Percentiles rank a stretch among this genome's conserved stretches.
phyloP scores from a whole-genome alignment of 2,797 vertebrate genomes.

The Sebastes steindachneri region DNA sequence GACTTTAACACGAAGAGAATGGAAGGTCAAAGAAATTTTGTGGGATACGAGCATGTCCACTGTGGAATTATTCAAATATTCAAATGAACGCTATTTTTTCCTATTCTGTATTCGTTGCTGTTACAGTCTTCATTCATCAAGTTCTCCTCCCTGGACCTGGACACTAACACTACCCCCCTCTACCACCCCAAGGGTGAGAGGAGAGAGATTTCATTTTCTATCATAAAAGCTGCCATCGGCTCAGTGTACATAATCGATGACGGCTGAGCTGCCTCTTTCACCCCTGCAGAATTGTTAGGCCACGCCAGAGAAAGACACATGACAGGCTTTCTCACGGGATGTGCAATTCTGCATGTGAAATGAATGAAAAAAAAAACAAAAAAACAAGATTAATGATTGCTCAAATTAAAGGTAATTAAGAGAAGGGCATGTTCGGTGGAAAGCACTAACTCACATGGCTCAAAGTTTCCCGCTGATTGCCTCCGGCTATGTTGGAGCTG shows the following conservation, averaged over 20 bases:
- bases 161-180: neutral
- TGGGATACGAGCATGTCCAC: neutral
- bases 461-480: constrained; percentile 21
- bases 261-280: neutral
- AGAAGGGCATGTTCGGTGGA: constrained; percentile 14
- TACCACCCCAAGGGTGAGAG: neutral
- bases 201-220: constrained; percentile 22
- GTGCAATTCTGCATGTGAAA: constrained; percentile 26
- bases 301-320: constrained; percentile 3
- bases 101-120: neutral
- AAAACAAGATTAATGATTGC: constrained; percentile 55
- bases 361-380: neutral
- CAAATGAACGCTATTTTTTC: constrained; percentile 18
- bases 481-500: neutral
- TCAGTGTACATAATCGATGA: constrained; percentile 24
- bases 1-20: constrained; percentile 40
- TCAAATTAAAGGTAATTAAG: constrained; percentile 67
- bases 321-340: constrained; percentile 36
- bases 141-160: constrained; percentile 4
- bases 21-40: constrained; percentile 44
- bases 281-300: constrained; percentile 25
- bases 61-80: constrained; percentile 46
- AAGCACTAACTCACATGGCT: constrained; percentile 43
- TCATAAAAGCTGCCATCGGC: constrained; percentile 40
- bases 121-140: constrained; percentile 35